phyloP scores from a whole-genome alignment of 2,888 invertebrate species.

The Myopa testacea region DNA sequence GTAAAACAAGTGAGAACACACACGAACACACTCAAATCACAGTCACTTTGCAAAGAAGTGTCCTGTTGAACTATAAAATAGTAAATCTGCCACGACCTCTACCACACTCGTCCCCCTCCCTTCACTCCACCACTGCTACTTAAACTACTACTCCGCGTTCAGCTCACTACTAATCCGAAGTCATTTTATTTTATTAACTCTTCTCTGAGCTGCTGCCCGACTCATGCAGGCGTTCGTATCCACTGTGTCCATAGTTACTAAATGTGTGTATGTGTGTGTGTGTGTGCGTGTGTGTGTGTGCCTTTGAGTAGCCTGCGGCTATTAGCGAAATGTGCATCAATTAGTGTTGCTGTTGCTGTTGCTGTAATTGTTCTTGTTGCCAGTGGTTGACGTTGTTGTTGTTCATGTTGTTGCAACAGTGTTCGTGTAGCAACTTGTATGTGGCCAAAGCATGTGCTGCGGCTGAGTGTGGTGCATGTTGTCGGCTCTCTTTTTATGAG shows the following conservation, averaged over 20 bases:
- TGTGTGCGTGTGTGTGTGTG: not conserved
- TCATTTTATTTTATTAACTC: conserved; percentile 47
- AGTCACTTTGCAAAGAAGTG: too few relatives aligned
- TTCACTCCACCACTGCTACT: not conserved
- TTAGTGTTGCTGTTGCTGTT: conserved; percentile 46
- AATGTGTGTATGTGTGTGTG: not conserved
- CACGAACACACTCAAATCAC: too few relatives aligned
- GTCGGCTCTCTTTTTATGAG: conserved; percentile 8
- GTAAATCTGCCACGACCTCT: not conserved
- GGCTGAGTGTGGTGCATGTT: conserved; percentile 11
- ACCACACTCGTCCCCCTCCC: not conserved
- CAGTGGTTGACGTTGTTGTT: not conserved
- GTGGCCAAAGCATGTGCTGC: conserved; percentile 9
- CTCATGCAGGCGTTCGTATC: not conserved
- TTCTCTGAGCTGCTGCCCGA: conserved; percentile 42
- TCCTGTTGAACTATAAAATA: too few relatives aligned
- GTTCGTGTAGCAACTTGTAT: not conserved
- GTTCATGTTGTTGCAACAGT: not conserved
- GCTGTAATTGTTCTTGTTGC: conserved; percentile 23
- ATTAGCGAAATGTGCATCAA: conserved; percentile 49
- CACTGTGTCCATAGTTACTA: not conserved
- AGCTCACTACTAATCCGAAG: conserved; percentile 23
- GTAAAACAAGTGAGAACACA: too few relatives aligned
- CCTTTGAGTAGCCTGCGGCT: conserved; percentile 42
- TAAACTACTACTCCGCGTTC: not conserved